Evolutionary conservation across 2,113 vertebrate species (phyloP), one percentile per base, ranked within the genome.

Genomic region (Gobio gobio): DNA sequence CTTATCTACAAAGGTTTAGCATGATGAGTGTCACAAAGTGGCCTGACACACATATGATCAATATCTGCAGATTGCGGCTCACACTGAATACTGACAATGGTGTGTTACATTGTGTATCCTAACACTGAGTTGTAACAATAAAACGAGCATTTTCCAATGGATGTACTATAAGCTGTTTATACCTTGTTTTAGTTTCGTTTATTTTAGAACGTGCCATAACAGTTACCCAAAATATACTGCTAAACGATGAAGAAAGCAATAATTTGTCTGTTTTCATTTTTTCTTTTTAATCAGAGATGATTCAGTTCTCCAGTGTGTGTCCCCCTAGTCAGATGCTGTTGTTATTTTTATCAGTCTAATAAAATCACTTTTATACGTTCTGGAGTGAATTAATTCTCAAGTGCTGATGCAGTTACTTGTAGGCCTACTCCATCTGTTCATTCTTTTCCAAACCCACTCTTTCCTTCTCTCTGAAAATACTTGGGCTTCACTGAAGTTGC

Each of bases 21-120:
- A 84, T 84, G 88, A 84, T 78, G 40, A 72, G 22, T 54, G 78
- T 66, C 47, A 73, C 87, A 73, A 66, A 80, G 78, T 64, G 78
- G 43, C 59, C 59, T 18, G 18, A 77, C 78, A 83, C 86, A 87
- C 82, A 82, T 73, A 80, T 82, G 91, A 91, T 93, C 87, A 84
- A 87, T 86, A 85, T 24, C 81, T 10, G 76, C 33, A 85, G 85
- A 73, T 66, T 64, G 43, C 43, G 1, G 74, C 51, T 70, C 64
- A 83, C 74, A 61, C 13, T 20, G 40, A 83, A 43, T 47, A 12
- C 54, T 14, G 81, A 73, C 49, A 56, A 72, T 43, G 7, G 3
- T 43, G 66, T 72, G 49, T 43, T 58, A 18, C 24, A 68, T 70
- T 66, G 36, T 10, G 24, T 16, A 18, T 33, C 3, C 7, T 72